Evolutionary conservation across 2,113 vertebrate genomes (phyloP).

Genomic region (Pomatorhinus ruficollis): DNA sequence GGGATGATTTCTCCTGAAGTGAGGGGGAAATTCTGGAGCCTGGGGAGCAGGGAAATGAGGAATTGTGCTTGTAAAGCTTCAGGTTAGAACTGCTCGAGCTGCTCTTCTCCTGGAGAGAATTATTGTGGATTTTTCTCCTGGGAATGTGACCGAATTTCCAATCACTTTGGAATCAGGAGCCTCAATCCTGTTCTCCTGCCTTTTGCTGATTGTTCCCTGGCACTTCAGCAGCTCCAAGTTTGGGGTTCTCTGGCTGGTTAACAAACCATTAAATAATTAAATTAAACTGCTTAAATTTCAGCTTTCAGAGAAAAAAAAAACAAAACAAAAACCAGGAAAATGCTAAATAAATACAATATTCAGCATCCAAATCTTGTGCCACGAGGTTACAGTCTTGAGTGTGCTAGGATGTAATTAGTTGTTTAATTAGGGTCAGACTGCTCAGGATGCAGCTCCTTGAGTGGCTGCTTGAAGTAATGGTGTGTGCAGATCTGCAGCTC

Average conservation of each 20-base stretch:
- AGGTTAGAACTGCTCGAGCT: not conserved
- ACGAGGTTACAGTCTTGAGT: not conserved
- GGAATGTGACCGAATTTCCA: not conserved
- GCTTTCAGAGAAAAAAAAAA: not conserved
- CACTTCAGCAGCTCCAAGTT: not conserved
- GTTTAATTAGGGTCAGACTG: slow-evolving; percentile 42
- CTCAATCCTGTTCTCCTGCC: not conserved
- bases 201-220: not conserved
- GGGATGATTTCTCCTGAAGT: not conserved
- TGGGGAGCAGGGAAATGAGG: not conserved
- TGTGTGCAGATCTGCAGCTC: slow-evolving; percentile 20
- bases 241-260: not conserved
- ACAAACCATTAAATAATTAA: slow-evolving; percentile 25
- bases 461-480: slow-evolving; percentile 13
- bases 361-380: not conserved
- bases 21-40: not conserved
- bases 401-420: slow-evolving; percentile 45
- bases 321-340: not conserved
- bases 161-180: not conserved
- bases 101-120: not conserved
- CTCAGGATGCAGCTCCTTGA: slow-evolving; percentile 9
- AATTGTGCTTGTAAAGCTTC: not conserved
- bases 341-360: not conserved
- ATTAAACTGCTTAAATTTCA: not conserved
- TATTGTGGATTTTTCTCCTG: not conserved